Percentiles rank a stretch among this genome's conserved stretches.
phyloP scores from a whole-genome alignment of 2,797 vertebrate species.

The Lepidocolaptes lacrymiger region DNA sequence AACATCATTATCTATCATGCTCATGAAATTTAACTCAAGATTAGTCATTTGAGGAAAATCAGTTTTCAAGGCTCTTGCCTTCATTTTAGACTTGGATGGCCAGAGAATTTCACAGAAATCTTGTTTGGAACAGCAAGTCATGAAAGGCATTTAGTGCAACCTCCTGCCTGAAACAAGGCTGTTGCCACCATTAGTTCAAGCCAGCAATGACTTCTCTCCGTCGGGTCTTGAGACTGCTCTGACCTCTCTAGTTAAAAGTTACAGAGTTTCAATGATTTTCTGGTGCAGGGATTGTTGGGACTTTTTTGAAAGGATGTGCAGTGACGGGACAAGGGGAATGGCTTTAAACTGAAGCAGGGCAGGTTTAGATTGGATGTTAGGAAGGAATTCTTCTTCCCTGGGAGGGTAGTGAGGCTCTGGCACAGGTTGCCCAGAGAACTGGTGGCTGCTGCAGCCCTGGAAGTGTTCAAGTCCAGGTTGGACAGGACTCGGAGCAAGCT shows the following conservation, averaged over 20 bases:
- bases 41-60: not conserved
- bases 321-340: not conserved
- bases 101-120: not conserved
- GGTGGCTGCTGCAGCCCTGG: not conserved
- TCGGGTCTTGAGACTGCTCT: not conserved
- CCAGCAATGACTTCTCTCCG: not conserved
- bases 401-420: not conserved
- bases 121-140: not conserved
- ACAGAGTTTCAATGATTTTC: not conserved
- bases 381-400: not conserved
- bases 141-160: not conserved
- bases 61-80: not conserved
- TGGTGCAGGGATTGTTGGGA: accelerated
- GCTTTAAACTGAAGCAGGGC: not conserved
- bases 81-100: not conserved
- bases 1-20: not conserved
- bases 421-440: accelerated
- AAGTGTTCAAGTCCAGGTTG: accelerated
- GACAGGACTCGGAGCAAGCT: accelerated
- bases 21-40: not conserved
- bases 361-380: not conserved
- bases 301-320: not conserved
- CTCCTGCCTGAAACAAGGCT: not conserved
- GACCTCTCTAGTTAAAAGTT: not conserved
- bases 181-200: not conserved